Conservation (phyloP, 2,797 vertebrate genomes). For the Chloroceryle amazona region DNA sequence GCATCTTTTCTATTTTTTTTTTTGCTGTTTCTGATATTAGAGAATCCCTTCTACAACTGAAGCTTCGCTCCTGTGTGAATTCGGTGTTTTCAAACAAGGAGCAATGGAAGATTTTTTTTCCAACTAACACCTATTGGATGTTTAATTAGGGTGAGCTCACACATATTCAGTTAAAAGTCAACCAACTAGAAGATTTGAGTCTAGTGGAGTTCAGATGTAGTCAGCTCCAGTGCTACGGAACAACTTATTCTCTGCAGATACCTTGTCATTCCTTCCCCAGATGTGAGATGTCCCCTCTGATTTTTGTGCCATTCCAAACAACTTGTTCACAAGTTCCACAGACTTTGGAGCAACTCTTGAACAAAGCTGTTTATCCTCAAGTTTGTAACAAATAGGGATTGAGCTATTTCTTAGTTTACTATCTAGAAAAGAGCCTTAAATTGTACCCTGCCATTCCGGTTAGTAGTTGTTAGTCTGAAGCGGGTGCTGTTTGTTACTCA, state of each 20-base stretch:
- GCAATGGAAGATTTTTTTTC: neutral
- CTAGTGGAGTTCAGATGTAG: neutral
- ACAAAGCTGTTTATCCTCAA: neutral
- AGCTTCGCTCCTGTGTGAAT: neutral
- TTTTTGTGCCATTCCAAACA: neutral
- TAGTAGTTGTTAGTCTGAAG: neutral
- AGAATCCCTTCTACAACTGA: neutral
- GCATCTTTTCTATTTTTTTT: neutral
- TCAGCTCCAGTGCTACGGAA: neutral
- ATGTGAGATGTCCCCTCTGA: neutral
- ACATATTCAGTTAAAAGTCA: neutral
- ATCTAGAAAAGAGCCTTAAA: neutral
- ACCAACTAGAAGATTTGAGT: neutral
- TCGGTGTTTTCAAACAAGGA: neutral
- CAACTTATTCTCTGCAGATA: neutral
- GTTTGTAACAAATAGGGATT: neutral
- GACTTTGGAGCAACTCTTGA: neutral
- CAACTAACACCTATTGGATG: neutral
- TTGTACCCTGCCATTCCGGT: neutral
- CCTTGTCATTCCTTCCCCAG: neutral
- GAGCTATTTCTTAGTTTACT: neutral
- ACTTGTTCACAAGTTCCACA: neutral
- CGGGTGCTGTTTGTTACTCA: neutral
- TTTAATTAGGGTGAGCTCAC: neutral
- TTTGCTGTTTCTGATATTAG: neutral